Evolutionary conservation across 1,140 invertebrate species (phyloP).

Genomic region (Trachymyrmex septentrionalis): DNA sequence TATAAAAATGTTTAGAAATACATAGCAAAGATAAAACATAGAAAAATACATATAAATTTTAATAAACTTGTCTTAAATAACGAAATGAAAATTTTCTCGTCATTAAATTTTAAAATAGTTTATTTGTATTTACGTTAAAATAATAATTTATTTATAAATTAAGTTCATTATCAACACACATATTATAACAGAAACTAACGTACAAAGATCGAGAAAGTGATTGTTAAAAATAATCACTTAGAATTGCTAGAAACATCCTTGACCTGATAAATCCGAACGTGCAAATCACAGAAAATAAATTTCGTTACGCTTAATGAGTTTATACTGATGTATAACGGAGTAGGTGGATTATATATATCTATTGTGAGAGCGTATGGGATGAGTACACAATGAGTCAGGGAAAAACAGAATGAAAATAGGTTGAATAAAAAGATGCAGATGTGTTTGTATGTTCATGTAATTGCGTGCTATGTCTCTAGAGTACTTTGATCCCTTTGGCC

Average conservation of each 20-base stretch:
- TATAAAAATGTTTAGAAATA: neutral
- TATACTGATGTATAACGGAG: neutral
- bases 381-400: neutral
- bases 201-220: neutral
- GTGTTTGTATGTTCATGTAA: constrained; percentile 43
- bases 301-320: constrained; percentile 17
- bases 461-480: constrained; percentile 28
- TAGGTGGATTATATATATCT: neutral
- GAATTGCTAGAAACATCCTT: neutral
- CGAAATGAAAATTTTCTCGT: neutral
- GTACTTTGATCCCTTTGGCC: constrained; percentile 38
- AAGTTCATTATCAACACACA: neutral
- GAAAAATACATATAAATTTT: neutral
- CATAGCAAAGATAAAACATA: neutral
- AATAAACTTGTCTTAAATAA: neutral
- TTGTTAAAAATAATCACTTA: neutral
- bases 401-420: constrained; percentile 28
- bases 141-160: neutral
- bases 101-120: neutral
- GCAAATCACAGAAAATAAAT: constrained; percentile 21
- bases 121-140: neutral
- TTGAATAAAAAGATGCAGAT: neutral
- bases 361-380: neutral
- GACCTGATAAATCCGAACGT: neutral
- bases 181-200: neutral